Evolutionary conservation across 2,113 vertebrate genomes (phyloP).

Genomic region (Cairina moschata): DNA sequence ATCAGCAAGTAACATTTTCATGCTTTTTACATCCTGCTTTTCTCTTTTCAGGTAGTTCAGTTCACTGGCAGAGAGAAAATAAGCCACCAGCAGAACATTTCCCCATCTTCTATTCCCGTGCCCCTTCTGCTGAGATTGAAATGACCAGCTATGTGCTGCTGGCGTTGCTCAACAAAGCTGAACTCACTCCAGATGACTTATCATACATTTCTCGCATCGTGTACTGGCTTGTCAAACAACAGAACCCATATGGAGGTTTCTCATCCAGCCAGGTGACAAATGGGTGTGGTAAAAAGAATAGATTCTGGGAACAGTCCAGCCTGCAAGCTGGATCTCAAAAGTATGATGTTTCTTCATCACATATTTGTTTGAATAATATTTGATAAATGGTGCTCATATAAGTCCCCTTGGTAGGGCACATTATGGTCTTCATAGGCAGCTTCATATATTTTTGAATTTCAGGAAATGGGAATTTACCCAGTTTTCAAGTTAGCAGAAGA

Average conservation of each 20-base stretch:
- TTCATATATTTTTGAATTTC: background rate
- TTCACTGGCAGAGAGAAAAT: constrained; percentile 69
- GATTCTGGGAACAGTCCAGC: constrained; percentile 40
- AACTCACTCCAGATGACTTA: constrained; percentile 58
- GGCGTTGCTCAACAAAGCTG: constrained; percentile 65
- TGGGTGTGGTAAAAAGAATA: background rate
- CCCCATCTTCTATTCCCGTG: constrained; percentile 20
- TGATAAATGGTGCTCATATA: background rate
- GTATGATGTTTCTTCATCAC: background rate
- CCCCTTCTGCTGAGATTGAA: constrained; percentile 75
- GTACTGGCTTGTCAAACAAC: constrained; percentile 83
- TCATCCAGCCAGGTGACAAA: constrained; percentile 87
- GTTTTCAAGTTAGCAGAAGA: background rate
- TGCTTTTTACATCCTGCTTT: background rate
- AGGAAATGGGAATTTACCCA: background rate
- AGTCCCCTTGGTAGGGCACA: background rate
- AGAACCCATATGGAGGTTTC: constrained; percentile 86
- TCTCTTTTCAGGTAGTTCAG: constrained; percentile 56
- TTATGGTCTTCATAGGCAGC: background rate
- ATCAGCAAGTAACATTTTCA: background rate
- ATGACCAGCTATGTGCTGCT: constrained; percentile 82
- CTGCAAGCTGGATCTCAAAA: background rate
- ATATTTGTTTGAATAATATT: background rate
- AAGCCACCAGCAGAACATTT: constrained; percentile 3
- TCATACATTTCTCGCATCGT: constrained; percentile 75